Evolutionary conservation across 2,113 vertebrate genomes (phyloP).

Genomic region (Cyanoramphus novaezelandiae): DNA sequence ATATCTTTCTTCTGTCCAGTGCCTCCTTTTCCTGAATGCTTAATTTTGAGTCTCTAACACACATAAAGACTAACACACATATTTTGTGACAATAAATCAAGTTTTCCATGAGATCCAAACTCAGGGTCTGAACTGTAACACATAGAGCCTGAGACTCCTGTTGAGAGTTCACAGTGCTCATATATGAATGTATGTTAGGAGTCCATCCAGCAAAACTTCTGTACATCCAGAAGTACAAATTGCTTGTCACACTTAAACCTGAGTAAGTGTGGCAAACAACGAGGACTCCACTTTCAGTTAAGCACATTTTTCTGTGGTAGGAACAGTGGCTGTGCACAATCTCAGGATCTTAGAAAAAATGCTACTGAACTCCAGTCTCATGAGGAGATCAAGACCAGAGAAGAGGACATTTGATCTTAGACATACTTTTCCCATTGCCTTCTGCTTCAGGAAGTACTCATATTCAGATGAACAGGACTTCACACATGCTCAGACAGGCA

Average conservation of each 20-base stretch:
- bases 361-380: not conserved
- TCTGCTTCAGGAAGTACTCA: not conserved
- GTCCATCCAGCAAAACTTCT: not conserved
- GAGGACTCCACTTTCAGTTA: not conserved
- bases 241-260: too few species aligned
- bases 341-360: not conserved
- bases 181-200: not conserved
- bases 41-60: not conserved
- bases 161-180: not conserved
- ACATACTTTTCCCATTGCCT: not conserved
- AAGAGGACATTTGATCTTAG: not conserved
- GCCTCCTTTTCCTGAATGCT: not conserved
- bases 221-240: not conserved
- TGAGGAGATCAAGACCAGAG: not conserved
- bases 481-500: not conserved
- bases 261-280: not conserved
- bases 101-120: not conserved
- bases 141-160: not conserved
- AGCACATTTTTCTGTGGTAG: not conserved
- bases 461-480: not conserved
- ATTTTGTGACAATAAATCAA: not conserved
- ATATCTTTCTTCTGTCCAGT: not conserved
- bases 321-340: not conserved
- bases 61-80: fast-evolving
- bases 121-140: not conserved